Base-by-base conservation (phyloP, 2,888 invertebrate genomes). In the Camponotus fellah region DNA sequence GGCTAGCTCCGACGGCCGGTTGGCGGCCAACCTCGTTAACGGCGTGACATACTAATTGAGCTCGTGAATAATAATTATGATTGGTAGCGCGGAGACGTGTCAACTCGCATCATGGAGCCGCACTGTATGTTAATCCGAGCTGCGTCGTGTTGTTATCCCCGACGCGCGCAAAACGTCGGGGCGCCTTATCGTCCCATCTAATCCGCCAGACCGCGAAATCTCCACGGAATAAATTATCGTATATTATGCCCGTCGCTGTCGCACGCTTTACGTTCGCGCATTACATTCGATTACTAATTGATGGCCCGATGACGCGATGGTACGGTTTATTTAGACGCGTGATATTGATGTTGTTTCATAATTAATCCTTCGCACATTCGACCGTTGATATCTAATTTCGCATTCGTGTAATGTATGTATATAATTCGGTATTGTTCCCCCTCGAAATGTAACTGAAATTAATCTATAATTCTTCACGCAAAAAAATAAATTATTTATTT, bases 11-110 rank as follows among this genome's bases (percentile, higher is more conserved):
- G 17, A 64, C 34, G 62, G 43, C 17, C 40, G 37, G 43, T n/a
- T 10, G 53, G 76, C 40, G 34, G 46, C 46, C 46, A 49, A 49
- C 46, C 79, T 80, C 72, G 74, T 80, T 80, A 80, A 72, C 74
- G 21, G 9, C 37, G 74, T 74, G 60, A 74, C 79, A 49, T 21
- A 80, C 74, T 80, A 80, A 80, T 80, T 80, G 75, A 80, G 46
- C 46, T 49, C 75, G 74, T 74, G 79, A 80, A 80, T 80, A 80
- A 80, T 80, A 80, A 80, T 80, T 60, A 60, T 74, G 79, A 80
- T 74, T 74, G 60, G 60, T 37, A 17, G 34, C 58, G 60, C 72
- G 34, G 5, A 46, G 60, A 80, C 12, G 76, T 9, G 71, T 79
- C 77, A 58, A 21, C 32, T 77, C 40, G 43, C 71, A 69, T 77